Evolutionary conservation across 2,888 invertebrate genomes (phyloP), one percentile per base, ranked within the genome.

Genomic region (Leucophora obtusa): DNA sequence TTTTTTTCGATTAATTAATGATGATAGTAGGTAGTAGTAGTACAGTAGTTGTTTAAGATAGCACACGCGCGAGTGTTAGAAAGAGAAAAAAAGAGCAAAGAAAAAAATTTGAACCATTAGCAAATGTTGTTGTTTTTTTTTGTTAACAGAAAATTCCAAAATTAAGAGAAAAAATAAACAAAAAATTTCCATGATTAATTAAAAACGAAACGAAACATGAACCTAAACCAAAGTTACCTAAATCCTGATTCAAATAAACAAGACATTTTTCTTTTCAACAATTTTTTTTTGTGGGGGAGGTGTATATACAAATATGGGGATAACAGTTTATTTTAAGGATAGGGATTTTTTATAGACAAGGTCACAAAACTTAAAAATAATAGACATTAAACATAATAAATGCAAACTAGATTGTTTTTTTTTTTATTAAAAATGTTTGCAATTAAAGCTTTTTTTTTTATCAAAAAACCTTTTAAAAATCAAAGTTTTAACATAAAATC

Each of bases 331-430:
- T 83, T 83, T 83, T 83, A 54, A 35, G 85, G 84, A 83, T 75
- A 62, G 80, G 85, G 83, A 81, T 83, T 83, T 82, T 84, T 81
- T 80, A 79, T 83, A 89, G 89, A 89, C 89, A 87, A 87, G 89
- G 89, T 89, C 89, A 89, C 89, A 81, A 83, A 83, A 83, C 70
- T 73, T 79, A 81, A 82, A 76, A 86, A 84, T 80, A 82, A 77
- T 79, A 85, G 84, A 87, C 84, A 87, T 85, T 84, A 83, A 86
- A 88, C 83, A 86, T 87, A 86, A 86, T 86, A 84, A 84, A 85
- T 86, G 88, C 88, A 88, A 87, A 87, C 86, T 87, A 88, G 83
- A 86, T 51, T 53, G 28, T 68, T 79, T 75, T 62, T 28, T 51
- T 58, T 28, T 54, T n/a, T n/a, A n/a, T n/a, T n/a, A 43, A 1